These are phyloP conservation scores for Gopherus flavomarginatus DNA, from an alignment of 2,113 vertebrate genomes.

Conservation along the genomic window DNA sequence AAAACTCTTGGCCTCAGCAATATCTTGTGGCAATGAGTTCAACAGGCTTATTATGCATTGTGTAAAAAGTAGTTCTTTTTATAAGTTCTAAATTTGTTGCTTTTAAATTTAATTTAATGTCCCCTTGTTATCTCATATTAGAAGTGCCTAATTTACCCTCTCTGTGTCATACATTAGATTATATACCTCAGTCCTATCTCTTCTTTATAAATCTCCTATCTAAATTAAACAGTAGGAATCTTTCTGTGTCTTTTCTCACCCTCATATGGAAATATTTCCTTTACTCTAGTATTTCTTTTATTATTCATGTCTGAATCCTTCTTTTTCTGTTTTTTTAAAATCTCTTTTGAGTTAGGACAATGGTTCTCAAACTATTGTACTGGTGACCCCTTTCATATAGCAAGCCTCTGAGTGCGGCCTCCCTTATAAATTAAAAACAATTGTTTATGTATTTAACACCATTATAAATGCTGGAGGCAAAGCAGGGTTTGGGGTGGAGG, in stretches of 20 bases:
- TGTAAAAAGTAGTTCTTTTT: background rate
- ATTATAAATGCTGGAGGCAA: too few relatives aligned
- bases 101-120: background rate
- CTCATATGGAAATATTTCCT: background rate
- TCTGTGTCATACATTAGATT: background rate
- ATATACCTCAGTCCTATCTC: background rate
- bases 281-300: background rate
- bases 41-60: background rate
- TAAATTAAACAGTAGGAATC: background rate
- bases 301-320: slow-evolving; percentile 31
- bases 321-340: background rate
- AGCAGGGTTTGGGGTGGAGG: too few relatives aligned
- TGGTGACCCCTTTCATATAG: too few relatives aligned
- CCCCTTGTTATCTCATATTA: background rate
- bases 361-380: too few relatives aligned
- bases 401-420: too few relatives aligned
- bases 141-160: background rate
- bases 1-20: background rate
- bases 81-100: background rate
- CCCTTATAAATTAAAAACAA: too few relatives aligned
- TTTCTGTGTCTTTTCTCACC: rapidly evolving
- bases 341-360: background rate
- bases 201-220: background rate
- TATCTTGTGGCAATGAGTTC: background rate
- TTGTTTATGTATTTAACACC: too few relatives aligned